Base-by-base conservation (phyloP, 2,888 invertebrate genomes). In the Mimachlamys varia region DNA sequence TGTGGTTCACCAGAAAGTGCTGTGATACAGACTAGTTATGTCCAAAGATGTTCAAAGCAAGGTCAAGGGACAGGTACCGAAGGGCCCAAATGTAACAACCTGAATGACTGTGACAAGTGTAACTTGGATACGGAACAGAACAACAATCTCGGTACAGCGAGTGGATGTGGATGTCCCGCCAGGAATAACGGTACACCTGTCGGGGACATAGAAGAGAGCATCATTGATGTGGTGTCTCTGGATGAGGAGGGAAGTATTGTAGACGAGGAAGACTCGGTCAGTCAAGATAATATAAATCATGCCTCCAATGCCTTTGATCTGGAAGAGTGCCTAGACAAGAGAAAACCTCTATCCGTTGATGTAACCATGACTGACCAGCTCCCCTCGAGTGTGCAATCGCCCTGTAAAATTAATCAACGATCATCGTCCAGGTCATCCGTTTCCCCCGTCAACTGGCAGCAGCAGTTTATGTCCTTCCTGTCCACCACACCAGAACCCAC, bases 401-500 rank as follows among this genome's bases (percentile, higher is more conserved):
- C 22, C 3, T 76, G 76, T 33, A 76, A 76, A 76, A 13, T 33
- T 76, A 33, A 22, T 76, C 33, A 33, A 19, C 53, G 49, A 38
- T 50, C 19, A 88, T 22, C 88, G 27, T 88, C 88, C 22, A 55
- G 44, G 38, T 76, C 49, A 89, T 91, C 89, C 44, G 88, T 91
- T 38, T 88, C 90, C 37, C 91, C 90, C 12, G 88, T 92, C 37
- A 90, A 90, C 88, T 92, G 92, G 92, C 92, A 92, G 92, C 92
- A 92, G 62, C 92, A 92, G 49, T 92, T 92, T 62, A 92, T 92
- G 92, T 92, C 92, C 12, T 92, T 91, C 55, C 76, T 91, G 76
- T 89, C 91, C 49, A 88, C 91, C 27, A 55, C 89, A 50, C 87
- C 58, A 50, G 89, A 88, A 88, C 88, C 91, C 55, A 19, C 62